Percentiles rank a stretch among this genome's conserved stretches.
Conservation (phyloP, 2,113 vertebrate genomes). For the Gyps fulvus region DNA sequence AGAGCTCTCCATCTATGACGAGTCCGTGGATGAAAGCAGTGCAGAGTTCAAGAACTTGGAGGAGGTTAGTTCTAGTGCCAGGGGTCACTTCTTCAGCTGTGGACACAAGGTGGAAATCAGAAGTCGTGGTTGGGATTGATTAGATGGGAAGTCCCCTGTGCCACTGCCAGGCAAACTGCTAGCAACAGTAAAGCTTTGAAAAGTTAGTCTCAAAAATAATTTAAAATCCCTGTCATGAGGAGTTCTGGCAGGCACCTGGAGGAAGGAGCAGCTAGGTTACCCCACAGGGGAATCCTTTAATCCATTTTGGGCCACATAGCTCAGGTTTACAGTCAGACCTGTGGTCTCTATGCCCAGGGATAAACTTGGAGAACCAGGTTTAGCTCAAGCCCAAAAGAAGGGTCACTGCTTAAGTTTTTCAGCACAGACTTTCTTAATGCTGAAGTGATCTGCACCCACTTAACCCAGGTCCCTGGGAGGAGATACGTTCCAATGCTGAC, state of each 20-base stretch:
- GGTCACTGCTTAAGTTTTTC: background rate
- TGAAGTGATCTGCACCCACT: background rate
- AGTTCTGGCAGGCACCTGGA: background rate
- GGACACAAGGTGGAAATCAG: background rate
- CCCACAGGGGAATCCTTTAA: background rate
- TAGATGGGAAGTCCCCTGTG: background rate
- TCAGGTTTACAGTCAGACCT: background rate
- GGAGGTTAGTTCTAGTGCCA: constrained; percentile 64
- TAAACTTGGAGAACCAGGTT: background rate
- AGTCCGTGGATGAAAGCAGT: constrained; percentile 60
- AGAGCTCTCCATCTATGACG: constrained; percentile 67
- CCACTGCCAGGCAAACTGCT: background rate
- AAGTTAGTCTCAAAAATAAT: background rate
- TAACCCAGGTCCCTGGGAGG: background rate
- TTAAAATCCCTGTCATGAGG: background rate
- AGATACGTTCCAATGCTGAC: background rate
- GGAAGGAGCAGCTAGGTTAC: background rate
- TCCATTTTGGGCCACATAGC: background rate
- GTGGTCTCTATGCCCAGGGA: background rate
- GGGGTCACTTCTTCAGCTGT: background rate
- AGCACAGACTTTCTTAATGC: background rate
- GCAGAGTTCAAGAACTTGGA: constrained; percentile 76
- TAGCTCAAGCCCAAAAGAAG: background rate
- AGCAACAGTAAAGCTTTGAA: background rate
- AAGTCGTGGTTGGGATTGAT: background rate